Conservation (phyloP, 2,113 vertebrate species). For the Nothoprocta pentlandii region DNA sequence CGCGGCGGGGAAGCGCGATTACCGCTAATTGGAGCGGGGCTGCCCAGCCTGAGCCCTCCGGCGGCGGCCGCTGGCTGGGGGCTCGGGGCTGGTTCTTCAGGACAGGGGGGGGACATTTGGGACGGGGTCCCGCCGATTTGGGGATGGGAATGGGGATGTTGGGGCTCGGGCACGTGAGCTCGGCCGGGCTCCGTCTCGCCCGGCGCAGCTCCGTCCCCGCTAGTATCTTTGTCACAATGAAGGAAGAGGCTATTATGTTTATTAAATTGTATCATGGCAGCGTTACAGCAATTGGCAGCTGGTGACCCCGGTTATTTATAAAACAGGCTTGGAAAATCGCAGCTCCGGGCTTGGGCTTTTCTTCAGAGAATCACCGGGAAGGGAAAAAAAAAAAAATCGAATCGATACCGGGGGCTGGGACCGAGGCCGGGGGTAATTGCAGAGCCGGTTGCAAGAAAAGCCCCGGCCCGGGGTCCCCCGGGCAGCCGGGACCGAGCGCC, state of each 20-base stretch:
- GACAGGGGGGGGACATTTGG: background rate
- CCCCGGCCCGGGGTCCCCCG: background rate
- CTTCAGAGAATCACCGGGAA: background rate
- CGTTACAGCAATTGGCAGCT: constrained; percentile 56
- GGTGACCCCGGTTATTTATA: constrained; percentile 69
- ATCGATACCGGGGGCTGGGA: constrained; percentile 13
- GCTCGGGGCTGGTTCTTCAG: background rate
- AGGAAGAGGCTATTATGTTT: constrained; percentile 54
- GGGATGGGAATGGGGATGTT: no score
- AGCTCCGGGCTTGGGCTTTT: constrained; percentile 41
- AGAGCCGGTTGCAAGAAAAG: background rate
- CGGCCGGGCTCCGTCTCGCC: background rate
- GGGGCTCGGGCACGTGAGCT: background rate
- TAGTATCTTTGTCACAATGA: constrained; percentile 34
- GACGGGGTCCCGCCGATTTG: no score
- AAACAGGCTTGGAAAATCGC: constrained; percentile 41
- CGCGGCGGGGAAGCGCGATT: constrained; percentile 63
- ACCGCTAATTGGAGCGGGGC: constrained; percentile 66
- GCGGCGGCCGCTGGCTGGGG: constrained; percentile 37
- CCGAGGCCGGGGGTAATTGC: background rate
- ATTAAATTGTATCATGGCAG: constrained; percentile 54
- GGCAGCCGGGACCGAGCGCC: background rate
- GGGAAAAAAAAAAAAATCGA: background rate
- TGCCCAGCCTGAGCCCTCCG: constrained; percentile 36
- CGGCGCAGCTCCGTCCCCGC: background rate